These are phyloP conservation scores for Acleris sparsana DNA, from an alignment of 2,888 invertebrate species.

Conservation along the genomic window DNA sequence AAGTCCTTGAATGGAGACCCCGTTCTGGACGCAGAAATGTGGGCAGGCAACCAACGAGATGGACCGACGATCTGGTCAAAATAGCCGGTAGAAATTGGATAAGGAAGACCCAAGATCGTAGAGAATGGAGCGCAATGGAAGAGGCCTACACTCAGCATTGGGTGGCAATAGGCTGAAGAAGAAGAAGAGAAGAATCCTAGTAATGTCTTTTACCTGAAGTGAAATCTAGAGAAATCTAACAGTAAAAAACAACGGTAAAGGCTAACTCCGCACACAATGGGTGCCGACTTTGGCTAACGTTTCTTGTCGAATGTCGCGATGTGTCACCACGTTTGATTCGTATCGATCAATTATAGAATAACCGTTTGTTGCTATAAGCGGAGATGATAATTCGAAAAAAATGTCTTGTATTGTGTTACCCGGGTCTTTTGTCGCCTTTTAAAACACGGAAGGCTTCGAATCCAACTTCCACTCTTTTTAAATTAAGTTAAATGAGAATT, in stretches of 20 bases:
- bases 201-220: not conserved
- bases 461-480: too few relatives aligned
- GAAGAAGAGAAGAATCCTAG: too few relatives aligned
- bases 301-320: conserved; percentile 17
- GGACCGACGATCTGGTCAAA: too few relatives aligned
- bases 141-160: too few relatives aligned
- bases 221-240: conserved; percentile 23
- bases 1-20: too few relatives aligned
- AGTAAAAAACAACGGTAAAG: conserved; percentile 25
- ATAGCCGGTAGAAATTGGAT: too few relatives aligned
- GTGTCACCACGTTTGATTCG: conserved; percentile 32
- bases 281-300: conserved; percentile 28
- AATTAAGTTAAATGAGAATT: too few relatives aligned
- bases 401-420: conserved; percentile 1
- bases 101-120: too few relatives aligned
- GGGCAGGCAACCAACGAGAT: too few relatives aligned
- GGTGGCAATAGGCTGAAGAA: too few relatives aligned
- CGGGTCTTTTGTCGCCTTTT: not conserved
- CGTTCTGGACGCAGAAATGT: too few relatives aligned
- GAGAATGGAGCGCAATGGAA: too few relatives aligned
- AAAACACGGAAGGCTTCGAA: not conserved
- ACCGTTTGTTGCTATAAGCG: conserved; percentile 19
- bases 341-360: conserved; percentile 37
- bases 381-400: conserved; percentile 16
- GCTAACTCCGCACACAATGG: conserved; percentile 23